Base-by-base conservation (phyloP, 2,888 invertebrate genomes). In the Hydroisotoma schaefferi region DNA sequence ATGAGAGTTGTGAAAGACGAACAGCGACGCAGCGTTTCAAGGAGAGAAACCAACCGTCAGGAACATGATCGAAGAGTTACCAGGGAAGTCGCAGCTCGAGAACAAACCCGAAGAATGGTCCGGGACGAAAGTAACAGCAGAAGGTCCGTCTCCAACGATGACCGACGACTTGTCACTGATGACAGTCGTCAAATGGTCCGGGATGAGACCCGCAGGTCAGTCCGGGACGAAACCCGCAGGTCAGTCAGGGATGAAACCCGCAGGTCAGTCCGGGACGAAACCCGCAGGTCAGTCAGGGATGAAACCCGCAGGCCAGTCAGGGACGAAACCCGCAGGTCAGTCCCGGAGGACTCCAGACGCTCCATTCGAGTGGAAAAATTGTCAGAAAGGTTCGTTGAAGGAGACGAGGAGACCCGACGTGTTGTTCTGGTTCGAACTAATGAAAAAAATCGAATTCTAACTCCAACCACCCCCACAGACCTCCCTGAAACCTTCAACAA, bases 61-160 rank as follows among this genome's bases (percentile, higher is more conserved):
- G 33, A 33, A 20, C 20, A 5, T 20, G 40, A 10, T 15, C 5
- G 5, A 15, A 5, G 15, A 20, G 20, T 18, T 18, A 15, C 5
- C 40, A 20, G 5, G 40, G n/a, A 15, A 40, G 40, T 40, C 5
- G 40, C n/a, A 15, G n/a, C 5, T 40, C n/a, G 15, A 33, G 33
- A 15, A n/a, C n/a, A 59, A 48, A 40, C 12, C 28, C 28, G 48
- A 4, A 47, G 47, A 26, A 20, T 47, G 18, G 26, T 26, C 8
- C 28, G 47, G 29, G 26, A 48, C 8, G 23, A 18, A n/a, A 18
- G 47, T 8, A 15, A 22, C 20, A 33, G 47, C 15, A 33, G 53
- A 40, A 44, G 63, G 28, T 20, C 56, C 25, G 59, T 56, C 1
- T 28, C 55, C 2, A 40, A 59, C 37, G 57, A 59, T 43, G 29